Evolutionary conservation across 35 echinoderm and acorn worm species (phyloP).

Genomic region (Hemicentrotus pulcherrimus): DNA sequence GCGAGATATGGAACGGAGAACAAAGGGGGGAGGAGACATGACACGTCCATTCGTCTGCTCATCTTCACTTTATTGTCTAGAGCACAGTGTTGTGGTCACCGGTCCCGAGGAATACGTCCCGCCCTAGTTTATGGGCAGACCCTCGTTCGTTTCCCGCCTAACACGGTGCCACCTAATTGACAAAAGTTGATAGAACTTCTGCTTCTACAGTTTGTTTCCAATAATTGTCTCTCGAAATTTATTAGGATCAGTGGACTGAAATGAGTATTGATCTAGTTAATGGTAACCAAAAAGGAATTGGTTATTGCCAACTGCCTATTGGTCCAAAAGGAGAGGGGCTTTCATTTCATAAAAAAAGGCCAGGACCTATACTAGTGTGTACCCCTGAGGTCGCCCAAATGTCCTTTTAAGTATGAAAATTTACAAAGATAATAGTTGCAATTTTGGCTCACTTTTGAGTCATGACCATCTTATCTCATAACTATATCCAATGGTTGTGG

Average conservation of each 20-base stretch:
- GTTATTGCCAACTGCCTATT: not conserved
- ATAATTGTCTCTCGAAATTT: too few species aligned
- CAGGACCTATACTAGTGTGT: too few species aligned
- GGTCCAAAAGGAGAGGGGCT: not conserved
- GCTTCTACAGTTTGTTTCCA: not conserved
- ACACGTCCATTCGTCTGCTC: constrained; percentile 16
- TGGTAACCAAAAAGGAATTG: not conserved
- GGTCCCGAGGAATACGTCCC: not conserved
- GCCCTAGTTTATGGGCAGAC: not conserved
- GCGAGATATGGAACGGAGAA: constrained; percentile 7
- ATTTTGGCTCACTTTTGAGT: too few species aligned
- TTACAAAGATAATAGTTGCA: too few species aligned
- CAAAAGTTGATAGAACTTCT: not conserved
- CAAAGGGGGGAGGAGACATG: constrained; percentile 29
- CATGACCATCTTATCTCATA: too few species aligned
- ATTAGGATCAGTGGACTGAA: not conserved
- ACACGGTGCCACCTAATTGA: not conserved
- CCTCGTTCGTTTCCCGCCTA: not conserved
- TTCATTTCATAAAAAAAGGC: not conserved
- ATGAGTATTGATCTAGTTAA: not conserved
- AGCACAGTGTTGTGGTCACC: not conserved
- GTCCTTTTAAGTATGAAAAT: too few species aligned
- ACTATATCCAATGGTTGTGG: too few species aligned
- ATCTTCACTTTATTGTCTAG: constrained; percentile 20
- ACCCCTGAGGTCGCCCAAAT: too few species aligned